Conservation (phyloP, 2,113 vertebrate genomes). For the Macquaria australasica region DNA sequence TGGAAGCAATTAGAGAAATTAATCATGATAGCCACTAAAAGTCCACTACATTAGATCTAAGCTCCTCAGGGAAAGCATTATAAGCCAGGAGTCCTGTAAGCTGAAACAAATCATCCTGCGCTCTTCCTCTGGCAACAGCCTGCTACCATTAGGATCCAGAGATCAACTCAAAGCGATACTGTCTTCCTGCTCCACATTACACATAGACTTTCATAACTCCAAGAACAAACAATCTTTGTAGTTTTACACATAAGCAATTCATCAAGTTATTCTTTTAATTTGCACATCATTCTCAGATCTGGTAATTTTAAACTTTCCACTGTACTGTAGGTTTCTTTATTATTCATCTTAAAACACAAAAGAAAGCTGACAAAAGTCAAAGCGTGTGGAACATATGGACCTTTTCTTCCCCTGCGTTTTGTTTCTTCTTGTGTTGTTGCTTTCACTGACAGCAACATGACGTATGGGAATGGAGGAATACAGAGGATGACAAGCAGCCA, state of each 20-base stretch:
- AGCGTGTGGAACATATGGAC: background rate
- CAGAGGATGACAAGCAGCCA: background rate
- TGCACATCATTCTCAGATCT: background rate
- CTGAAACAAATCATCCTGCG: constrained; percentile 66
- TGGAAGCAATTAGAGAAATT: constrained; percentile 59
- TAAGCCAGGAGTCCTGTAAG: constrained; percentile 60
- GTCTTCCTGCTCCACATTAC: constrained; percentile 2
- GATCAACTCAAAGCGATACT: constrained; percentile 24
- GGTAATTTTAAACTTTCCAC: background rate
- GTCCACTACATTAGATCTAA: constrained; percentile 61
- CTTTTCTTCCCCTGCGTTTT: background rate
- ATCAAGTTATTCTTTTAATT: background rate
- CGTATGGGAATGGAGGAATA: background rate
- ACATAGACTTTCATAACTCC: background rate
- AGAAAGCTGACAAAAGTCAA: background rate
- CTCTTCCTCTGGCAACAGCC: constrained; percentile 29
- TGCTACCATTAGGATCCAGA: constrained; percentile 27
- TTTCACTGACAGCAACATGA: background rate
- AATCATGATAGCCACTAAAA: constrained; percentile 70
- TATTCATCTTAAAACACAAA: background rate
- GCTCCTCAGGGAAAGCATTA: constrained; percentile 66
- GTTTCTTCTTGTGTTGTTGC: background rate
- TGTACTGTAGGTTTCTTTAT: background rate
- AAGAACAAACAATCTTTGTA: background rate
- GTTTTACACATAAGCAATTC: background rate